Evolutionary conservation across 2,888 invertebrate genomes (phyloP), one percentile per base, ranked within the genome.

Genomic region (Lycaena phlaeas): DNA sequence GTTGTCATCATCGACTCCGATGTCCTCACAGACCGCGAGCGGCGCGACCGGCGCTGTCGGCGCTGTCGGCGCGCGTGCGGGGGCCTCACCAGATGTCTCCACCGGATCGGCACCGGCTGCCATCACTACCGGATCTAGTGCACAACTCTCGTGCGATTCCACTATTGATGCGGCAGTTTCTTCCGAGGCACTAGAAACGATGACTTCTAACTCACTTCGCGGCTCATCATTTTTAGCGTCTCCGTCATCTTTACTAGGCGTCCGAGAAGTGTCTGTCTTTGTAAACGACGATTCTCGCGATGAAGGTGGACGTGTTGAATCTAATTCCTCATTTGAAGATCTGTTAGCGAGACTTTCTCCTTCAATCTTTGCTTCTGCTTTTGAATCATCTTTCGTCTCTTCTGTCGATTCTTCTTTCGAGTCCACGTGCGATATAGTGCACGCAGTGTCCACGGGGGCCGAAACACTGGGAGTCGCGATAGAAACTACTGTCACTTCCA

Each of bases 11-110:
- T 90, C 89, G 36, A 89, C 90, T 30, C 88, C 88, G 65, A 89
- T 88, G 59, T 89, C 88, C 64, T 90, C 91, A 51, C 89, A 86
- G 57, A 89, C 91, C 27, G 90, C 91, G 40, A 91, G 79, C 15
- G 90, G 91, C 38, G 90, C 90, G 59, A 88, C 7, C 71, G 2
- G 86, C 70, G 9, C 66, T 65, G 45, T 4, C 6, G 7, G 12
- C 22, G 10, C 30, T 6, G 2, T 17, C 71, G 73, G 15, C 38
- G 39, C 28, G 45, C 27, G 25, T 38, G 41, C 37, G 43, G 14
- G 7, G 50, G 37, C 22, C 36, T 42, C 37, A 38, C 27, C 44
- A 45, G n/a, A n/a, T n/a, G n/a, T n/a, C n/a, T n/a, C n/a, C n/a
- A n/a, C n/a, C n/a, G n/a, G n/a, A n/a, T n/a, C 31, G 36, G 41